These are phyloP conservation scores for Lepisosteus oculatus DNA, from an alignment of 2,113 vertebrate species.

Conservation along the genomic window DNA sequence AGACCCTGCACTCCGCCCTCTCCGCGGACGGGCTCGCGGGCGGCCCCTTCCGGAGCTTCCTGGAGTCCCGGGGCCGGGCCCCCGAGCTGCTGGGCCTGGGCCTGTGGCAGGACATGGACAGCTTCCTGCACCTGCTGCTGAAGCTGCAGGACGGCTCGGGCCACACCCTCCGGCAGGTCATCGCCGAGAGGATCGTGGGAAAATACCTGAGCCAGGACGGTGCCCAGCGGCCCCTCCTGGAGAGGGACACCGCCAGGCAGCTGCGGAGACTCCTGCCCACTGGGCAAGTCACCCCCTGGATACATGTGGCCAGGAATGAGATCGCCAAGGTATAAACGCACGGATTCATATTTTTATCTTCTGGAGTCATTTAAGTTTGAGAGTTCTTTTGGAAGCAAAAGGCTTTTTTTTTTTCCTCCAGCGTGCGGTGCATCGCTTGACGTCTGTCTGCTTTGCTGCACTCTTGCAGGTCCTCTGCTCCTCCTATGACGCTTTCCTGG, in stretches of 20 bases:
- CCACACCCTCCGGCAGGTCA: conserved; percentile 44
- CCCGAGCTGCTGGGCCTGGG: conserved; percentile 46
- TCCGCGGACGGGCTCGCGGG: conserved; percentile 52
- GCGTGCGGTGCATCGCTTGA: too few species aligned
- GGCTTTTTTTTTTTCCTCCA: not conserved
- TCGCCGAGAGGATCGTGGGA: conserved; percentile 47
- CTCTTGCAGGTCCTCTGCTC: not conserved
- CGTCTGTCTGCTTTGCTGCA: not conserved
- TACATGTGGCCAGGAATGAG: conserved; percentile 58
- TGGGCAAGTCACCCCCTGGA: conserved; percentile 57
- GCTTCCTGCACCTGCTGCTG: conserved; percentile 46
- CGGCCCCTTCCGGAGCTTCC: conserved; percentile 52
- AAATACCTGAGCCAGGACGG: conserved; percentile 45
- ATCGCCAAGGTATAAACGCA: conserved; percentile 52
- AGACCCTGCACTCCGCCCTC: conserved; percentile 58
- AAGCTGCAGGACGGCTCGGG: conserved; percentile 37
- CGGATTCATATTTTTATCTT: too few species aligned
- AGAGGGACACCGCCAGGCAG: conserved; percentile 36
- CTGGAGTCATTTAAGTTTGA: not conserved
- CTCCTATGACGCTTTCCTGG: conserved; percentile 18
- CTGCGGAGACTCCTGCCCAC: conserved; percentile 44
- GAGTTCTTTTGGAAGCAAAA: not conserved
- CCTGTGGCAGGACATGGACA: conserved; percentile 60
- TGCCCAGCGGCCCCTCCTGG: conserved; percentile 35
- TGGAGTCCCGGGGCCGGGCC: conserved; percentile 30